Conservation (phyloP, 2,888 invertebrate species). For the Thereva unica region DNA sequence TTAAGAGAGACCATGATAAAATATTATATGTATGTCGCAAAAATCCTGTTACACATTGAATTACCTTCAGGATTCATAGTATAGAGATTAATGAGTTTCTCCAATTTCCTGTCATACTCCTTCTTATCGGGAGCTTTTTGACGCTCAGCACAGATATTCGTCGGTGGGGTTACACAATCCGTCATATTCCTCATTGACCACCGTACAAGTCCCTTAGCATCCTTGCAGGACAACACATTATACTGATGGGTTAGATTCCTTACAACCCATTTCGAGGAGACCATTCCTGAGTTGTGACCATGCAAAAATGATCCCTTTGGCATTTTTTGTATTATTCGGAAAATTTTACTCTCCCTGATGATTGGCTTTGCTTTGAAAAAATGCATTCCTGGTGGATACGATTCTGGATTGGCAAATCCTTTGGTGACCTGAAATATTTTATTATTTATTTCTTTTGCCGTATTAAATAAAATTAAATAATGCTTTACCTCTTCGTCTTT, state of each 20-base stretch:
- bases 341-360: conserved; percentile 64
- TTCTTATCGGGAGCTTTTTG: conserved; percentile 57
- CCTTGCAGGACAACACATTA: conserved; percentile 53
- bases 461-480: neutral
- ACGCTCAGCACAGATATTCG: conserved; percentile 58
- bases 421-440: conserved; percentile 31
- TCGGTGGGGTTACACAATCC: conserved; percentile 53
- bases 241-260: conserved; percentile 61
- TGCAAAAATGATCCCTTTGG: conserved; percentile 67
- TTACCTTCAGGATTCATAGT: conserved; percentile 60
- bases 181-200: conserved; percentile 52
- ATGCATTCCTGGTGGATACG: conserved; percentile 63
- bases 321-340: conserved; percentile 63
- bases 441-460: neutral
- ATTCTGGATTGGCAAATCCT: conserved; percentile 52
- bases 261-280: conserved; percentile 61
- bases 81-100: conserved; percentile 63
- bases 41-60: neutral
- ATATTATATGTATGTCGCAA: neutral
- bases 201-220: conserved; percentile 52
- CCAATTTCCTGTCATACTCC: conserved; percentile 62
- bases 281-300: conserved; percentile 62
- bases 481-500: conserved; percentile 50
- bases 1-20: neutral
- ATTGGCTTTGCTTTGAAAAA: conserved; percentile 61